Evolutionary conservation across 35 echinoderm and acorn worm genomes (phyloP), one percentile per base, ranked within the genome.

Genomic region (Acanthaster planci): DNA sequence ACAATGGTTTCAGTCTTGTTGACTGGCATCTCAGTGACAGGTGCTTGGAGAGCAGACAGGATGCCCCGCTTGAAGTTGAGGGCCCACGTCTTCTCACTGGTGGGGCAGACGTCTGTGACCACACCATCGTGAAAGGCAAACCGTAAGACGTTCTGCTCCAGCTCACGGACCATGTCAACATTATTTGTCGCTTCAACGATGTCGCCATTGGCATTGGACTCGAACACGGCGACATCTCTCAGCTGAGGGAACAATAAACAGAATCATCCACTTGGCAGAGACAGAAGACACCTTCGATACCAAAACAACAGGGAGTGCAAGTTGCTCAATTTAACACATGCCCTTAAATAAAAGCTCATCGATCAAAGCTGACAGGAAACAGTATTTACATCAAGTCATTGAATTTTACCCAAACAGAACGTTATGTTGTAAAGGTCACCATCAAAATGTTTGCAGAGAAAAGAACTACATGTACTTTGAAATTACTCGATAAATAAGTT

Each of bases 31-130:
- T 76, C 19, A 56, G 82, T 52, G 35, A 60, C 82, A 52, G 75
- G 52, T 12, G 58, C 55, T 50, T 97, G 94, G 51, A 97, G 79
- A 19, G 87, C 78, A 53, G 94, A 97, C 51, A 97, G 52, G 44
- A 97, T 37, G 37, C 90, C 94, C 22, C 94, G 77, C 67, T 97
- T 97, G 76, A 97, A 58, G 80, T 97, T 97, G 18, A 89, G 79
- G 2, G 77, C 85, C 83, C 80, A 84, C 2, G 77, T 37, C 17
- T 78, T 42, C 36, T 97, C 94, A 6, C 53, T 39, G 16, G 81
- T 79, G 39, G 87, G 90, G 77, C 94, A 97, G 27, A 97, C 85
- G 0, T 83, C 58, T 8, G 83, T 86, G 77, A 97, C 86, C 1
- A 23, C 67, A 51, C 94, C 94, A 34, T 88, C 82, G 23, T 92